Evolutionary conservation across 2,113 vertebrate genomes (phyloP).

Genomic region (Triplophysa siluroides): DNA sequence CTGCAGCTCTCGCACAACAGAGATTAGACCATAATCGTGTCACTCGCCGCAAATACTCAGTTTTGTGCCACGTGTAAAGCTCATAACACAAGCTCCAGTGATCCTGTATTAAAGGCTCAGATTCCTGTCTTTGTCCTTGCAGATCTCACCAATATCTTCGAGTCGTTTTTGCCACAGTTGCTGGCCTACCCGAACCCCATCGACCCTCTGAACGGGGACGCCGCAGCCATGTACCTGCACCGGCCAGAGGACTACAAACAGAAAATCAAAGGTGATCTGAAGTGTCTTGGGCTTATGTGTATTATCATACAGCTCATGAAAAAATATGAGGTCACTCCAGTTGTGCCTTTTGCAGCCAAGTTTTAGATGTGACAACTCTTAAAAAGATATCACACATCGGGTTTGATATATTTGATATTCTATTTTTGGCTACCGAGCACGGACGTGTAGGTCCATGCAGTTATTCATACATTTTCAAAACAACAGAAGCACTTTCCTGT

Average conservation of each 20-base stretch:
- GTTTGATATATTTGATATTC: too few relatives aligned
- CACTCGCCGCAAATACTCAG: constrained; percentile 25
- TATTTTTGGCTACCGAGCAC: too few relatives aligned
- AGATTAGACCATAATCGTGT: constrained; percentile 40
- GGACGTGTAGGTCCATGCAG: too few relatives aligned
- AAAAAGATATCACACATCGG: too few relatives aligned
- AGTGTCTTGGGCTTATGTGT: neutral
- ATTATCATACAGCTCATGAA: neutral
- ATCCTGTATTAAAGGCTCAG: neutral
- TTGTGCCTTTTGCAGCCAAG: neutral
- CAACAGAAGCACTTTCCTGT: too few relatives aligned
- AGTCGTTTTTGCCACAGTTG: constrained; percentile 98
- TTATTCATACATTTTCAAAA: too few relatives aligned
- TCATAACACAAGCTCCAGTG: neutral
- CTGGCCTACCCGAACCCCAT: constrained; percentile 98
- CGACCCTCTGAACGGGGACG: constrained; percentile 95
- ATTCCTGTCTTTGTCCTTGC: neutral
- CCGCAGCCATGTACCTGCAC: constrained; percentile 99
- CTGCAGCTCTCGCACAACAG: neutral
- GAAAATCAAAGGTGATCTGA: constrained; percentile 94
- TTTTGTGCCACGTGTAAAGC: neutral
- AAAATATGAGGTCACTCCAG: too few relatives aligned
- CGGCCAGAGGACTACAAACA: constrained; percentile 99
- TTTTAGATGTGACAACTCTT: too few relatives aligned
- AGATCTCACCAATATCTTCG: constrained; percentile 98